Evolutionary conservation across 2,888 invertebrate species (phyloP), one percentile per base, ranked within the genome.

Genomic region (Gisinianus flammeolus): DNA sequence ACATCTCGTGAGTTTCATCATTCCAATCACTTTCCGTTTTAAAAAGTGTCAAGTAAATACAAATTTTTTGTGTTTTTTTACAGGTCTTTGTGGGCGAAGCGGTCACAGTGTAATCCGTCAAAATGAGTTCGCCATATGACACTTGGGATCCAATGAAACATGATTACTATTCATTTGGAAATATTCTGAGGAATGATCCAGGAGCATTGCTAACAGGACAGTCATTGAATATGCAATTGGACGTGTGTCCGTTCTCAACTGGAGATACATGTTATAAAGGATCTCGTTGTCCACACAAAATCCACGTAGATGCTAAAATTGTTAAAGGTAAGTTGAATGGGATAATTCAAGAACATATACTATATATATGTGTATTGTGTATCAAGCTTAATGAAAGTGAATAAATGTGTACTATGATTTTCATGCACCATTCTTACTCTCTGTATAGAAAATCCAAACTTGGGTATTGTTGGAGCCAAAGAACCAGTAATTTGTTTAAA

Each of bases 211-310:
- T 64, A 4, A 26, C 64, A 26, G 64, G 64, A 64, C 24, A 64
- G 16, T 10, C 26, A 26, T 24, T 44, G 33, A 35, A 68, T 64
- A 35, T 68, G n/a, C n/a, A 24, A 68, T n/a, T 22, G 10, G 62
- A 24, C 22, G 68, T 68, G 1, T 68, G 68, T 35, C 68, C 68
- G 22, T 31, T 31, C 22, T 68, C 68, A 1, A 30, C 22, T 28
- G 68, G 68, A 22, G 24, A 35, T n/a, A 68, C 68, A 4, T 68
- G 68, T 68, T 68, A 28, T 31, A 68, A 68, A 35, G 68, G 68
- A 3, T 1, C n/a, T 35, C 68, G 68, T n/a, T 68, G 68, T 35
- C 68, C 68, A 1, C 35, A 35, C 35, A 68, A 68, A 35, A 22
- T 35, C 22, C 68, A 68, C 22, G 22, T 33, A 4, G 35, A 68